A percentile compares a stretch with the other conserved stretches of the same genome.
Evolutionary conservation across 1,140 invertebrate species (phyloP).

Genomic region (Zaprionus lachaisei): DNA sequence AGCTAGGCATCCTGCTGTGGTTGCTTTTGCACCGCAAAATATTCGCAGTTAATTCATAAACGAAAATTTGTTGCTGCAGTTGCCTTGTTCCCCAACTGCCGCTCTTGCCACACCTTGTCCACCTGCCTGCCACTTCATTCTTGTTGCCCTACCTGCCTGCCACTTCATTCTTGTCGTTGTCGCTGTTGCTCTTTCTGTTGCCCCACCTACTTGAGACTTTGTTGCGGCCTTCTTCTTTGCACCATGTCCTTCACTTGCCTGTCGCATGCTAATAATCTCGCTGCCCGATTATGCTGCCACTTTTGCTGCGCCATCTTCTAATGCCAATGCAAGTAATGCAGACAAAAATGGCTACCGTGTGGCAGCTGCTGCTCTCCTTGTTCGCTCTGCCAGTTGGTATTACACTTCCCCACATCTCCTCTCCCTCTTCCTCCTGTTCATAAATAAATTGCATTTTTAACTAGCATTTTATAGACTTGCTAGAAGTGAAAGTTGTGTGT

Average conservation of each 20-base stretch:
- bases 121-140: constrained; percentile 1
- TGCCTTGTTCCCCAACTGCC: constrained; percentile 26
- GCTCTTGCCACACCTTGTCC: neutral
- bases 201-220: constrained; percentile 15
- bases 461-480: neutral
- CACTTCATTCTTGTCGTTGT: constrained; percentile 10
- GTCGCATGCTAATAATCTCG: constrained; percentile 69
- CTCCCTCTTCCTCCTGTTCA: neutral
- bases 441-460: constrained; percentile 10
- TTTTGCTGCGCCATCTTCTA: constrained; percentile 27
- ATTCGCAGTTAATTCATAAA: constrained; percentile 55
- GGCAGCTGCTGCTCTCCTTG: constrained; percentile 1
- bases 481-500: neutral
- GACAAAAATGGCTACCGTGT: constrained; percentile 17
- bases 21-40: constrained; percentile 34
- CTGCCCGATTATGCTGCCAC: constrained; percentile 55
- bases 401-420: neutral
- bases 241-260: constrained; percentile 14
- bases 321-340: constrained; percentile 40
- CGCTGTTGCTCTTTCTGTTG: neutral
- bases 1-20: neutral
- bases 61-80: constrained; percentile 44
- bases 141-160: constrained; percentile 8
- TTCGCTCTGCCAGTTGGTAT: neutral
- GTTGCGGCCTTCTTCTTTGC: constrained; percentile 12